A percentile compares a stretch with the other conserved stretches of the same genome.
Evolutionary conservation across 2,888 invertebrate species (phyloP).

Genomic region (Cylloceria caligata): DNA sequence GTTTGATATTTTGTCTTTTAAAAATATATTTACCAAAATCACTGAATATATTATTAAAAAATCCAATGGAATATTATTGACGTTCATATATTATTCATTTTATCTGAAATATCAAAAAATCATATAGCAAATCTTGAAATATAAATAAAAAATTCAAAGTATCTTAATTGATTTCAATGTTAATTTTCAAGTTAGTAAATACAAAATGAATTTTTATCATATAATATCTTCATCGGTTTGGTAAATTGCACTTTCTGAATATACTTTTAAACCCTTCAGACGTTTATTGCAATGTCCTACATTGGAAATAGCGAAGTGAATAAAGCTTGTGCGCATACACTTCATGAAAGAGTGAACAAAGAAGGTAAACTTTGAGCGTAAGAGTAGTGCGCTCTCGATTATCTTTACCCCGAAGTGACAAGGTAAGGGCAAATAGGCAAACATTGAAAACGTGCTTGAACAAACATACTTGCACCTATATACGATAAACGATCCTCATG

Average conservation of each 20-base stretch:
- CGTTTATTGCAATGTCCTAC: not conserved
- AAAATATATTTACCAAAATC: no score
- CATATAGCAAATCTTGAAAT: no score
- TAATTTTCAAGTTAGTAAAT: not conserved
- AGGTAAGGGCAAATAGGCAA: constrained; percentile 13
- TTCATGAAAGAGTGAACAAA: not conserved
- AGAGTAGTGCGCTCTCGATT: not conserved
- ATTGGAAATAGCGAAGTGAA: not conserved
- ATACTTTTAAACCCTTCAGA: no score
- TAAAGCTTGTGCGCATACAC: not conserved
- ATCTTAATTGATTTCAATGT: not conserved
- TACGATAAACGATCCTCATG: constrained; percentile 9
- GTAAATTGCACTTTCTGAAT: not conserved
- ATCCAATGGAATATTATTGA: no score
- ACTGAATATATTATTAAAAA: no score
- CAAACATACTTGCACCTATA: constrained; percentile 21
- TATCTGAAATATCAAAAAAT: no score
- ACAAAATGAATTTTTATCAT: not conserved
- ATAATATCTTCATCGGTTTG: not conserved
- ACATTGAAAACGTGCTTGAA: constrained; percentile 13
- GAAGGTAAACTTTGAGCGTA: constrained; percentile 7
- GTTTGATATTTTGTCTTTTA: no score
- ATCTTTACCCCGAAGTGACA: constrained; percentile 17
- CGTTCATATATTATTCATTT: no score
- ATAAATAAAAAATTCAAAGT: not conserved